phyloP scores from a whole-genome alignment of 2,113 vertebrate species.

The Callipepla californica region DNA sequence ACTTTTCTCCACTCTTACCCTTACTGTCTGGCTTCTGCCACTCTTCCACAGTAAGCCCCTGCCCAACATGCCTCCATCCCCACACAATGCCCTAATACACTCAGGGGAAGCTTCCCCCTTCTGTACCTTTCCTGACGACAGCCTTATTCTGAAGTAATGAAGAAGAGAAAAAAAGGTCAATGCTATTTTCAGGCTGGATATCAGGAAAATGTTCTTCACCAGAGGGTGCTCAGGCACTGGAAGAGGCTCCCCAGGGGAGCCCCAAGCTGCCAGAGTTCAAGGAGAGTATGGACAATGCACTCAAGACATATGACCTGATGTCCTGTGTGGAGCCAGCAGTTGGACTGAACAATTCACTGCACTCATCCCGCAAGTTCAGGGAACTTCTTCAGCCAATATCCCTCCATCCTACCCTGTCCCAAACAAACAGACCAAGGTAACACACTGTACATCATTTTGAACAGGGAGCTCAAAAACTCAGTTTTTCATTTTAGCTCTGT shows the following conservation, averaged over 20 bases:
- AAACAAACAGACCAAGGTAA: background rate
- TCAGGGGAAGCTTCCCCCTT: background rate
- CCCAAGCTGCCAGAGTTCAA: too few relatives aligned
- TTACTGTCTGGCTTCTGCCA: background rate
- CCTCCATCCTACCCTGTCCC: rapidly evolving
- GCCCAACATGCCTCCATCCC: too few relatives aligned
- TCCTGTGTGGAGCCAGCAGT: too few relatives aligned
- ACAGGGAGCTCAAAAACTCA: background rate
- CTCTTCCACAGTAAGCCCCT: too few relatives aligned
- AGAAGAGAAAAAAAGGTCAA: background rate
- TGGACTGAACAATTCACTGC: too few relatives aligned
- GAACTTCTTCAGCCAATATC: background rate
- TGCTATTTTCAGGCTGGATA: background rate
- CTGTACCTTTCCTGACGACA: background rate
- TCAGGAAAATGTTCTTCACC: too few relatives aligned
- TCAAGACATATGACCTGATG: too few relatives aligned
- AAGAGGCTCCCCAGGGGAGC: too few relatives aligned
- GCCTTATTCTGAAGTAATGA: background rate
- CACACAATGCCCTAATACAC: background rate
- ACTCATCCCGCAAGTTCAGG: background rate
- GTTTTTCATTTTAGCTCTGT: background rate
- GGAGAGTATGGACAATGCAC: too few relatives aligned
- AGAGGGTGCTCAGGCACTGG: too few relatives aligned
- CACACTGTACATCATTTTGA: background rate
- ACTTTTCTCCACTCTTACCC: background rate